A percentile compares a stretch with the other conserved stretches of the same genome.
phyloP scores from a whole-genome alignment of 1,140 invertebrate species.

The Aporrectodea caliginosa region DNA sequence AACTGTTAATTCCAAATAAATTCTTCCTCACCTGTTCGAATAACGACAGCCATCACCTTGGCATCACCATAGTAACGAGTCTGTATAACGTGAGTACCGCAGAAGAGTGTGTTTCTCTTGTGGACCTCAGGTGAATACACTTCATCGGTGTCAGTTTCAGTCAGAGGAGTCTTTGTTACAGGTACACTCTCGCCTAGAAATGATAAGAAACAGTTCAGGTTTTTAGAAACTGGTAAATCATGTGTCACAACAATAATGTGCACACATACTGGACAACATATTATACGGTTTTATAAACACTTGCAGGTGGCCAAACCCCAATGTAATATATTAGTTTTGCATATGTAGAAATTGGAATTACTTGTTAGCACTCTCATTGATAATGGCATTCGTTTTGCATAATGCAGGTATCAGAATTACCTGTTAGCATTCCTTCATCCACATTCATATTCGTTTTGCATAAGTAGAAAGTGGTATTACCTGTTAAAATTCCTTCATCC shows the following conservation, averaged over 20 bases:
- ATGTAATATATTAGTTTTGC: too few species aligned
- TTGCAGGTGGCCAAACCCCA: too few species aligned
- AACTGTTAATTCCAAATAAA: too few species aligned
- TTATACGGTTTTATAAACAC: too few species aligned
- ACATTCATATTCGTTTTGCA: constrained; percentile 89
- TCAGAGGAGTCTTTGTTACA: constrained; percentile 76
- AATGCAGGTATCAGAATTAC: too few species aligned
- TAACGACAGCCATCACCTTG: constrained; percentile 67
- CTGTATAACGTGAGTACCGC: constrained; percentile 88
- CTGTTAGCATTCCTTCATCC: constrained; percentile 88
- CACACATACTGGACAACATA: too few species aligned
- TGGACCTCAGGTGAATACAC: constrained; percentile 63
- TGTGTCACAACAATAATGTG: too few species aligned
- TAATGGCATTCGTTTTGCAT: constrained; percentile 86
- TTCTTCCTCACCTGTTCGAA: constrained; percentile 60
- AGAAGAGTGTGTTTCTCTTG: constrained; percentile 80
- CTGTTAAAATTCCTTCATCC: constrained; percentile 88
- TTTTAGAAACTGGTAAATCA: not conserved
- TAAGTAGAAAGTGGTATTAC: too few species aligned
- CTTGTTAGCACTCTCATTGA: constrained; percentile 91
- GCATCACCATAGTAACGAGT: constrained; percentile 75
- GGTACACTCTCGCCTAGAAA: constrained; percentile 68
- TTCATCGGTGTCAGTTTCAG: constrained; percentile 33
- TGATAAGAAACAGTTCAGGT: not conserved
- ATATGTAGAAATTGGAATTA: too few species aligned